These are phyloP conservation scores for Syngnathus acus DNA, from an alignment of 2,797 vertebrate species.

Conservation along the genomic window DNA sequence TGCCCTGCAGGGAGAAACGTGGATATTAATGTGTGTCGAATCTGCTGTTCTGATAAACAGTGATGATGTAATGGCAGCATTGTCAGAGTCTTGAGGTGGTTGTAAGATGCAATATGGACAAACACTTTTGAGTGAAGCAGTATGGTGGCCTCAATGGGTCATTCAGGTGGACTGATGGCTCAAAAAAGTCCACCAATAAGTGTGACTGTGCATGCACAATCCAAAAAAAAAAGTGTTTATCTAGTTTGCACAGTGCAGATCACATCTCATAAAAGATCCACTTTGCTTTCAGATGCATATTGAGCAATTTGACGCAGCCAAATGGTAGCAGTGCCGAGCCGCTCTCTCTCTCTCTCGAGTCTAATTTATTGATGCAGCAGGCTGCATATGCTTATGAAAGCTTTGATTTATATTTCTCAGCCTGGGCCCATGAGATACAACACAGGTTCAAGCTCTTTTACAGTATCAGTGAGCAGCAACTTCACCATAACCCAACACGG, in stretches of 20 bases:
- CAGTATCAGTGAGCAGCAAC: constrained; percentile 29
- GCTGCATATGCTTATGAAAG: constrained; percentile 48
- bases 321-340: constrained; percentile 39
- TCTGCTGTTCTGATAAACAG: constrained; percentile 22
- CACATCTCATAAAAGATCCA: constrained; percentile 56
- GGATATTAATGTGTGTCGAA: constrained; percentile 29
- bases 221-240: constrained; percentile 13
- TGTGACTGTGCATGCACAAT: constrained; percentile 9
- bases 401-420: constrained; percentile 52
- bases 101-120: constrained; percentile 46
- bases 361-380: constrained; percentile 62
- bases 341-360: constrained; percentile 40
- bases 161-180: not conserved
- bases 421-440: constrained; percentile 32
- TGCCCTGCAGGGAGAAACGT: constrained; percentile 11
- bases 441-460: constrained; percentile 31
- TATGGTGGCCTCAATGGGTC: not conserved
- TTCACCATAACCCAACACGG: constrained; percentile 39
- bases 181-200: not conserved
- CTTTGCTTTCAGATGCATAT: constrained; percentile 53
- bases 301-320: constrained; percentile 39
- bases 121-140: constrained; percentile 14
- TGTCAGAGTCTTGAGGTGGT: constrained; percentile 29
- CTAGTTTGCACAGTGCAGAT: constrained; percentile 29
- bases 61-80: constrained; percentile 47